These are phyloP conservation scores for Ferrisia virgata DNA, from an alignment of 2,888 invertebrate genomes.

Conservation along the genomic window DNA sequence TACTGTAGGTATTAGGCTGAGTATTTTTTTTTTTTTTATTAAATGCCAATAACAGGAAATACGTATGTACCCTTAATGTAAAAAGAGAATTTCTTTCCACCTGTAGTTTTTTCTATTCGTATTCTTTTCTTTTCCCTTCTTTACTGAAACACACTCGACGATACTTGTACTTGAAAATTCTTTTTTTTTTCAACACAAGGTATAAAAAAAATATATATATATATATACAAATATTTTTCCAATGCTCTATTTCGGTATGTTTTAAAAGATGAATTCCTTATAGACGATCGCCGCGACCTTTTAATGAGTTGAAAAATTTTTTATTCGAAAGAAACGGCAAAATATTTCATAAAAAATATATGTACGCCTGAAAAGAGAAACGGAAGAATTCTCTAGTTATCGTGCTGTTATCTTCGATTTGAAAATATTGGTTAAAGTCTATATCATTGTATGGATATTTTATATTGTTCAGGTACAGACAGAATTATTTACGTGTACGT, in stretches of 20 bases:
- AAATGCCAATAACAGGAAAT: not conserved
- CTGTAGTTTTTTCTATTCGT: not conserved
- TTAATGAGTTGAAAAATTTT: not conserved
- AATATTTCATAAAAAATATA: not conserved
- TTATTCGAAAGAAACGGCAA: not conserved
- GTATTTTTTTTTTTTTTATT: not conserved
- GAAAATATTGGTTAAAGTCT: too few species aligned
- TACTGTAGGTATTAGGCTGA: not conserved
- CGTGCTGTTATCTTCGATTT: not conserved
- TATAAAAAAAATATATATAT: not conserved
- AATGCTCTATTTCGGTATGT: not conserved
- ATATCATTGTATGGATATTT: not conserved
- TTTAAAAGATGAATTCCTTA: not conserved
- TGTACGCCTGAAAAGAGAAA: not conserved
- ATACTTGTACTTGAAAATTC: not conserved
- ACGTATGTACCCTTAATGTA: too few species aligned
- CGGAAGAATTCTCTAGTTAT: not conserved
- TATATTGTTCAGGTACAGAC: not conserved
- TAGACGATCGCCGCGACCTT: not conserved
- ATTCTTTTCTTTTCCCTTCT: not conserved
- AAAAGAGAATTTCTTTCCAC: not conserved
- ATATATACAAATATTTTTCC: not conserved
- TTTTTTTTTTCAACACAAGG: not conserved
- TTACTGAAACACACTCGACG: not conserved
- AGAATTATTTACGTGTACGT: too few species aligned